Percentiles rank a stretch among this genome's conserved stretches.
These are phyloP conservation scores for Ectropis crepuscularia DNA, from an alignment of 2,888 invertebrate species.

Conservation along the genomic window DNA sequence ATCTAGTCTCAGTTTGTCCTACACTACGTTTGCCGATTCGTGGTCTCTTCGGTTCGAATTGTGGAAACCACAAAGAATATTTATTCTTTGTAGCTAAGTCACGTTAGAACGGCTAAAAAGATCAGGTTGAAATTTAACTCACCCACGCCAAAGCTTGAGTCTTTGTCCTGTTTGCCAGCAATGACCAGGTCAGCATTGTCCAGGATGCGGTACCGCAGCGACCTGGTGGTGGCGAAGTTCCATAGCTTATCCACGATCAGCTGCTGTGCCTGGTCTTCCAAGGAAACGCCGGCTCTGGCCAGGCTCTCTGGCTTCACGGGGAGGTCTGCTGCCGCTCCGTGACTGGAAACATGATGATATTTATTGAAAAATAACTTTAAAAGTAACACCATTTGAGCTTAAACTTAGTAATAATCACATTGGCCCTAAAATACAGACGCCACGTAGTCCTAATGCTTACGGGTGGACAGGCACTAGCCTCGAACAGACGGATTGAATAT, in stretches of 20 bases:
- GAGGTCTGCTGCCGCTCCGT: conserved; percentile 71
- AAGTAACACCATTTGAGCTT: too few relatives aligned
- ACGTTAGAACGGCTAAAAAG: too few relatives aligned
- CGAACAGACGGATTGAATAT: too few relatives aligned
- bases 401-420: too few relatives aligned
- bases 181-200: conserved; percentile 92
- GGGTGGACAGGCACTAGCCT: too few relatives aligned
- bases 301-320: conserved; percentile 85
- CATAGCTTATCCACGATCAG: conserved; percentile 90
- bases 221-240: conserved; percentile 90
- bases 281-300: conserved; percentile 82
- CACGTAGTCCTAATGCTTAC: too few relatives aligned
- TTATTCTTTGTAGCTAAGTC: too few relatives aligned
- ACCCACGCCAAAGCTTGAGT: conserved; percentile 88
- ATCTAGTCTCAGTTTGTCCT: too few relatives aligned
- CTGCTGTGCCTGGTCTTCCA: conserved; percentile 86
- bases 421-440: too few relatives aligned
- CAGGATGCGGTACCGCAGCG: conserved; percentile 90
- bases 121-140: neutral
- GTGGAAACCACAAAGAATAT: too few relatives aligned
- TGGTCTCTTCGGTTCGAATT: too few relatives aligned
- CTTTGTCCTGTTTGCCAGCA: conserved; percentile 88
- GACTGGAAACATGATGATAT: conserved; percentile 55
- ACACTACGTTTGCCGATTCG: too few relatives aligned
- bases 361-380: neutral